Conservation (phyloP, 2,888 invertebrate species). For the Acanthosepion esculentum region DNA sequence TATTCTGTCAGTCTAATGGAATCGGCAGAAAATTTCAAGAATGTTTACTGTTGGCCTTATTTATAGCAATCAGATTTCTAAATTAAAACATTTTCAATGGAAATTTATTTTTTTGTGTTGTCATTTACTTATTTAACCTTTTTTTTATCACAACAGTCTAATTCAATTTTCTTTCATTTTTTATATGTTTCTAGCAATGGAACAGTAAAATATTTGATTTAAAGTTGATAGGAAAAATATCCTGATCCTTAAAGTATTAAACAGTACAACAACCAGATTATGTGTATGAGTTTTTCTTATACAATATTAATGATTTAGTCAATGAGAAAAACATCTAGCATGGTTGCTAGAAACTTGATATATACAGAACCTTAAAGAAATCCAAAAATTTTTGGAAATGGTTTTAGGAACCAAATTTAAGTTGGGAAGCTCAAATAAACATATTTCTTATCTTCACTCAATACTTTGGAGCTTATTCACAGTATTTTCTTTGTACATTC, state of each 20-base stretch:
- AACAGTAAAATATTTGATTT: neutral
- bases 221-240: neutral
- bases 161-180: too few relatives aligned
- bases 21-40: neutral
- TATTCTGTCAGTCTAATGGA: neutral
- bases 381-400: neutral
- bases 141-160: neutral
- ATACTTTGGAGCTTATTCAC: neutral
- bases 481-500: neutral
- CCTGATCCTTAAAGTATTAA: neutral
- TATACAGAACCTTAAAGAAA: neutral
- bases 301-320: neutral
- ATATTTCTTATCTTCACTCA: neutral
- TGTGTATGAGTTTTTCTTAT: neutral
- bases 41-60: neutral
- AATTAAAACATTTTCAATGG: neutral
- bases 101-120: neutral
- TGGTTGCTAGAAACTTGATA: neutral
- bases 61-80: neutral
- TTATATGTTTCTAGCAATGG: too few relatives aligned
- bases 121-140: neutral
- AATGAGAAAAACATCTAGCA: neutral
- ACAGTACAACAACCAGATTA: neutral
- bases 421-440: neutral
- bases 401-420: neutral